Percentiles rank a stretch among this genome's conserved stretches.
Conservation (phyloP, 2,113 vertebrate genomes). For the Sardina pilchardus region DNA sequence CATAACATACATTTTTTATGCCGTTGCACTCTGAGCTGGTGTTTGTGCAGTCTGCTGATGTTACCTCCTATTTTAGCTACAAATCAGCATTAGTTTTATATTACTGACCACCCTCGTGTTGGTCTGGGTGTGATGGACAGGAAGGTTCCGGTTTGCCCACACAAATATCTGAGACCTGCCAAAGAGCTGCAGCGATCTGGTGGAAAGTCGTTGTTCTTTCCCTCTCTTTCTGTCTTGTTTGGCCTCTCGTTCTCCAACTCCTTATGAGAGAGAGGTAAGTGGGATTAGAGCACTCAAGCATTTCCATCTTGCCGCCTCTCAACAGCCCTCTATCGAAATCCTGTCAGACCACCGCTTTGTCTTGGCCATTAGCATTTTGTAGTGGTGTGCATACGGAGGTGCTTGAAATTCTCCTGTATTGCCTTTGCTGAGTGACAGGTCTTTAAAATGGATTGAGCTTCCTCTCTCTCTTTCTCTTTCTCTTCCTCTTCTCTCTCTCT, state of each 20-base stretch:
- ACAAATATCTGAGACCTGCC: neutral
- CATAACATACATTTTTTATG: neutral
- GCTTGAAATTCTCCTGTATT: slow-evolving; percentile 54
- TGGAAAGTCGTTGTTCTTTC: neutral
- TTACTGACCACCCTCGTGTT: neutral
- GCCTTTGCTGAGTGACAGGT: slow-evolving; percentile 49
- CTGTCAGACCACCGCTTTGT: slow-evolving; percentile 64
- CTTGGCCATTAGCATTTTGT: slow-evolving; percentile 68
- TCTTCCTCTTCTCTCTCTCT: neutral
- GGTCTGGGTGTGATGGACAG: neutral
- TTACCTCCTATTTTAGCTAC: neutral
- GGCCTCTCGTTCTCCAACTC: neutral
- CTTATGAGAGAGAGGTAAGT: slow-evolving; percentile 50
- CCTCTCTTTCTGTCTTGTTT: slow-evolving; percentile 29
- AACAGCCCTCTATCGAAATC: slow-evolving; percentile 69
- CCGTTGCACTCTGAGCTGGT: neutral
- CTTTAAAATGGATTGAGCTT: slow-evolving; percentile 48
- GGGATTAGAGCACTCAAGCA: slow-evolving; percentile 61
- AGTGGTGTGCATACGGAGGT: slow-evolving; percentile 65
- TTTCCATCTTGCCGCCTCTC: slow-evolving; percentile 52
- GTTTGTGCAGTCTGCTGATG: neutral
- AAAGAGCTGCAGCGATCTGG: neutral
- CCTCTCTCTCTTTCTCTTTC: slow-evolving; percentile 29
- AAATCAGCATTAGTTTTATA: neutral
- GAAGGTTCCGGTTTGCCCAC: neutral